phyloP scores from a whole-genome alignment of 2,888 invertebrate species.

The Noctua fimbriata region DNA sequence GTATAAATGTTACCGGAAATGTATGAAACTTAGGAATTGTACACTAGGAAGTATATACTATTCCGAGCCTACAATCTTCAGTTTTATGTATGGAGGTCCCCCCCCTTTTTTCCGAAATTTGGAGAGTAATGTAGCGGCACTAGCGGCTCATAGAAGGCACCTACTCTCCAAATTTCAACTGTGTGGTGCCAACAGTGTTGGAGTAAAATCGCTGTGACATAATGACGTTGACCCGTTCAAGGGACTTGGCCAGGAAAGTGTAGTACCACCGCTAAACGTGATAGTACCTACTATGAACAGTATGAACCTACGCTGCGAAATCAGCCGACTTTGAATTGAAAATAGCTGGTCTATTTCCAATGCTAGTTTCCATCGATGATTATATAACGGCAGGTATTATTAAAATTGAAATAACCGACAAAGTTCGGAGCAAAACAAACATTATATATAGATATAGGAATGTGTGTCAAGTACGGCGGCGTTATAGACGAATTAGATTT shows the following conservation, averaged over 20 bases:
- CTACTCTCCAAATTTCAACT: too few relatives aligned
- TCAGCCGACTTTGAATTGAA: slow-evolving; percentile 45
- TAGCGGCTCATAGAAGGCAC: too few relatives aligned
- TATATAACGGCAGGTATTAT: slow-evolving; percentile 57
- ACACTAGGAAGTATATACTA: too few relatives aligned
- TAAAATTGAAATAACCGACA: slow-evolving; percentile 56
- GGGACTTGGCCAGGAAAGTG: neutral
- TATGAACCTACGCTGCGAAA: neutral
- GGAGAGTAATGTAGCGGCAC: too few relatives aligned
- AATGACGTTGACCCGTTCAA: neutral
- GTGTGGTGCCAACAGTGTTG: too few relatives aligned
- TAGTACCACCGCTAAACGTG: neutral
- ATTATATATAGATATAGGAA: slow-evolving; percentile 64
- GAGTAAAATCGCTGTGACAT: too few relatives aligned
- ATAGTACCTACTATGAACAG: neutral
- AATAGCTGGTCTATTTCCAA: slow-evolving; percentile 60
- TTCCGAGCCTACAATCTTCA: too few relatives aligned
- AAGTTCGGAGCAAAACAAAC: slow-evolving; percentile 64
- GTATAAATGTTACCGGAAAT: too few relatives aligned
- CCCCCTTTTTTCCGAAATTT: too few relatives aligned
- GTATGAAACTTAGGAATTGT: too few relatives aligned
- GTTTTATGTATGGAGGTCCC: too few relatives aligned
- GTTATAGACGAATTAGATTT: slow-evolving; percentile 41
- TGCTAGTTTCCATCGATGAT: slow-evolving; percentile 47
- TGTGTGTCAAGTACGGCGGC: slow-evolving; percentile 71